A percentile compares a stretch with the other conserved stretches of the same genome.
phyloP scores from a whole-genome alignment of 2,888 invertebrate species.

The Griposia aprilina region DNA sequence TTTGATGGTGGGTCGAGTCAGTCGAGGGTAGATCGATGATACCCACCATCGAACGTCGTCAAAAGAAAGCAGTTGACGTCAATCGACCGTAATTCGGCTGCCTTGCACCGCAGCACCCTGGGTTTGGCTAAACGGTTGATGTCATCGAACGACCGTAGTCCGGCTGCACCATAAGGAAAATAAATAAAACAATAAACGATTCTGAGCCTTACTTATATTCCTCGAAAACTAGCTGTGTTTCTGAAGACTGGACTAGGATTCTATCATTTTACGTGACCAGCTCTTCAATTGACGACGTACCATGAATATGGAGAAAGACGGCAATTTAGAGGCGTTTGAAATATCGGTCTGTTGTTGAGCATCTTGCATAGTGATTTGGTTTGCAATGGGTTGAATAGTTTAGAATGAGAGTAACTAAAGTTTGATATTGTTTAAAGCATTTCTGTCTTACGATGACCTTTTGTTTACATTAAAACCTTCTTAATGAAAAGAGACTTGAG shows the following conservation, averaged over 20 bases:
- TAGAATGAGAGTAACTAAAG: conserved; percentile 1
- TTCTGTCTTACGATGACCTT: not conserved
- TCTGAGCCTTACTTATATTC: not conserved
- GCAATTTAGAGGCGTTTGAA: conserved; percentile 15
- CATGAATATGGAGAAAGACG: conserved; percentile 29
- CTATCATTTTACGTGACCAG: conserved; percentile 39
- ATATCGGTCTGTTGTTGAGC: conserved; percentile 23
- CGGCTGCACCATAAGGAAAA: not conserved
- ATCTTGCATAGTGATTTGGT: conserved; percentile 19
- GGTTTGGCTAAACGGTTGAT: no score
- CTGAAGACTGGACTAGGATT: conserved; percentile 12
- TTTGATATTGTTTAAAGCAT: no score
- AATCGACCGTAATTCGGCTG: no score
- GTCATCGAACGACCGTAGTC: no score
- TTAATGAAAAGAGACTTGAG: not conserved
- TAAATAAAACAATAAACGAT: conserved; percentile 25
- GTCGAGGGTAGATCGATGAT: no score
- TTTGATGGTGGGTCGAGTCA: no score
- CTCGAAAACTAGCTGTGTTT: not conserved
- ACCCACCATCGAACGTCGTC: no score
- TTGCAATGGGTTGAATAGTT: conserved; percentile 7
- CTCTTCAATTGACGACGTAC: conserved; percentile 1
- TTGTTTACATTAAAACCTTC: not conserved
- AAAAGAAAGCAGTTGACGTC: no score
- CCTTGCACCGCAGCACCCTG: no score